Conservation (phyloP, 2,888 invertebrate species). For the Patella depressa region DNA sequence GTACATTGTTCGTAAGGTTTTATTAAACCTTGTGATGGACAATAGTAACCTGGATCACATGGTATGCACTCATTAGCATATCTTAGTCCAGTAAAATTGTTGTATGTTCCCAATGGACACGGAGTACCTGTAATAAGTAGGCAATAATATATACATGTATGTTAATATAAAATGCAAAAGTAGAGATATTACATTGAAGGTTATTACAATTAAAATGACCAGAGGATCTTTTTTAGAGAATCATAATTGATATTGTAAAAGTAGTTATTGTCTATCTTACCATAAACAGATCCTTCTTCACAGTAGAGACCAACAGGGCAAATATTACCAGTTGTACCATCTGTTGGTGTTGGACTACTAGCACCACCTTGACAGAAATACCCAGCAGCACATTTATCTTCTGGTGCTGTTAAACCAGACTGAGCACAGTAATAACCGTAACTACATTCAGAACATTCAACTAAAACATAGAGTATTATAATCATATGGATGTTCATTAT, state of each 20-base stretch:
- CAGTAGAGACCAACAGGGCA: conserved; percentile 65
- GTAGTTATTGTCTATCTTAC: conserved; percentile 10
- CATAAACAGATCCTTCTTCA: conserved; percentile 44
- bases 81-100: conserved; percentile 61
- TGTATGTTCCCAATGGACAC: conserved; percentile 64
- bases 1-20: conserved; percentile 53
- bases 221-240: too few relatives aligned
- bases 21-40: conserved; percentile 54
- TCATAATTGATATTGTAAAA: too few relatives aligned
- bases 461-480: conserved; percentile 36
- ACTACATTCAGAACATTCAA: conserved; percentile 57
- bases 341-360: conserved; percentile 58
- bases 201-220: too few relatives aligned
- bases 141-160: too few relatives aligned
- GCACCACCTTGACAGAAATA: conserved; percentile 57
- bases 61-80: conserved; percentile 57
- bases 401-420: conserved; percentile 55
- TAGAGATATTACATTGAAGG: too few relatives aligned
- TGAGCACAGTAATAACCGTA: conserved; percentile 59
- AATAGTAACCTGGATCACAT: conserved; percentile 65
- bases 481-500: background rate
- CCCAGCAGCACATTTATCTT: conserved; percentile 62
- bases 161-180: too few relatives aligned
- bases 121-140: conserved; percentile 39
- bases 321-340: conserved; percentile 60